Evolutionary conservation across 2,888 invertebrate genomes (phyloP).

Genomic region (Drosophila ustulata): DNA sequence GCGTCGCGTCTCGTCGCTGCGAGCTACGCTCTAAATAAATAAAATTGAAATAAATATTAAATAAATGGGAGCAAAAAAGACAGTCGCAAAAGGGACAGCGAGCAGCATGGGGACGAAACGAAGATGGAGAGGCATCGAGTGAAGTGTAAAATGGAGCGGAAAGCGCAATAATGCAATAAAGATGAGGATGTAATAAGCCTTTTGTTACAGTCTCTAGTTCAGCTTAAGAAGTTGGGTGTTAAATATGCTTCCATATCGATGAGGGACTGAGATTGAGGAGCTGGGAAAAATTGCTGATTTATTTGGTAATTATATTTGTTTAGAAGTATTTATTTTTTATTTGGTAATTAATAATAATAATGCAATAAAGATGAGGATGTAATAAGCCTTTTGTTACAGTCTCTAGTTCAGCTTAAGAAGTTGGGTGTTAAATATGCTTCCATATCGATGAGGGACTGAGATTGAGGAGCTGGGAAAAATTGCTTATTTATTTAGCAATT

Average conservation of each 20-base stretch:
- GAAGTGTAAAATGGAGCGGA: background rate
- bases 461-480: too few species aligned
- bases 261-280: background rate
- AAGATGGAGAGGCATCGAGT: slow-evolving; percentile 4
- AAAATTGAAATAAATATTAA: slow-evolving; percentile 74
- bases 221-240: background rate
- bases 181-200: slow-evolving; percentile 15
- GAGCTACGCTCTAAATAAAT: slow-evolving; percentile 59
- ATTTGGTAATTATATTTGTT: too few species aligned
- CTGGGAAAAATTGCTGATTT: background rate
- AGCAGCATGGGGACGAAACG: background rate
- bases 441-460: background rate
- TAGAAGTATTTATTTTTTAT: too few species aligned
- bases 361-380: slow-evolving; percentile 17
- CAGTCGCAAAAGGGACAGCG: slow-evolving; percentile 3
- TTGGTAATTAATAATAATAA: background rate
- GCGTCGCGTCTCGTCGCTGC: slow-evolving; percentile 5
- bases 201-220: slow-evolving; percentile 9
- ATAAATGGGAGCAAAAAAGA: slow-evolving; percentile 61
- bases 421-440: background rate
- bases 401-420: background rate
- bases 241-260: background rate
- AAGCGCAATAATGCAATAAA: slow-evolving; percentile 11
- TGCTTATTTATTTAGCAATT: too few species aligned
- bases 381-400: slow-evolving; percentile 16